phyloP scores from a whole-genome alignment of 2,113 vertebrate genomes.

The Tyrannus savana region DNA sequence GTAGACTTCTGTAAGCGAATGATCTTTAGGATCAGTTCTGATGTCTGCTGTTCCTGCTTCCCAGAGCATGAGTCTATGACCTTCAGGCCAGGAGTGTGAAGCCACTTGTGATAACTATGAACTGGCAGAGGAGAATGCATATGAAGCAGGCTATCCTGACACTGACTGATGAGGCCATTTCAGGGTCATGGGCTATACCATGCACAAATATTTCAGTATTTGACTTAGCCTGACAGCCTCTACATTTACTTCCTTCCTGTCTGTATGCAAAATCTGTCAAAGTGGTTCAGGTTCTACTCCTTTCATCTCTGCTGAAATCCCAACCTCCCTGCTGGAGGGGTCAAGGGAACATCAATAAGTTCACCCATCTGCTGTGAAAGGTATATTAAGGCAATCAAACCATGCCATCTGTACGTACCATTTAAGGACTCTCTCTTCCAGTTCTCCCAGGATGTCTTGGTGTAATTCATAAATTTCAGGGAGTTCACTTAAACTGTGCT shows the following conservation, averaged over 20 bases:
- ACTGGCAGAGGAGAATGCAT: not conserved
- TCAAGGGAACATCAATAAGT: not conserved
- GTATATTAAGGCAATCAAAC: not conserved
- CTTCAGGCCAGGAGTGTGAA: not conserved
- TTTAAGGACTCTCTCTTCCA: constrained; percentile 83
- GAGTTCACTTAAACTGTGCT: constrained; percentile 84
- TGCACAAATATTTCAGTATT: not conserved
- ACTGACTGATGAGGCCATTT: not conserved
- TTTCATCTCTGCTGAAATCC: not conserved
- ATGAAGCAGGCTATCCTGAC: not conserved
- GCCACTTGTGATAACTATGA: not conserved
- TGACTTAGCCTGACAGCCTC: not conserved
- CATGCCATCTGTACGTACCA: constrained; percentile 83
- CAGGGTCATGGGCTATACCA: not conserved
- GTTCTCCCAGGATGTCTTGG: constrained; percentile 82
- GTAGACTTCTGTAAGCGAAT: not conserved
- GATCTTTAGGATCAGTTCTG: not conserved
- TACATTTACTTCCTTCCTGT: not conserved
- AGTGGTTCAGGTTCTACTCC: not conserved
- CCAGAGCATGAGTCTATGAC: not conserved
- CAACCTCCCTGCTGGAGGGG: not conserved
- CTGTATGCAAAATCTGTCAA: not conserved
- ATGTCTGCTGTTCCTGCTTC: not conserved
- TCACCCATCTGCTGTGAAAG: not conserved
- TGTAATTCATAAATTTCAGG: constrained; percentile 87